Conservation (phyloP, 2,888 invertebrate genomes). For the Octodonta nipae region DNA sequence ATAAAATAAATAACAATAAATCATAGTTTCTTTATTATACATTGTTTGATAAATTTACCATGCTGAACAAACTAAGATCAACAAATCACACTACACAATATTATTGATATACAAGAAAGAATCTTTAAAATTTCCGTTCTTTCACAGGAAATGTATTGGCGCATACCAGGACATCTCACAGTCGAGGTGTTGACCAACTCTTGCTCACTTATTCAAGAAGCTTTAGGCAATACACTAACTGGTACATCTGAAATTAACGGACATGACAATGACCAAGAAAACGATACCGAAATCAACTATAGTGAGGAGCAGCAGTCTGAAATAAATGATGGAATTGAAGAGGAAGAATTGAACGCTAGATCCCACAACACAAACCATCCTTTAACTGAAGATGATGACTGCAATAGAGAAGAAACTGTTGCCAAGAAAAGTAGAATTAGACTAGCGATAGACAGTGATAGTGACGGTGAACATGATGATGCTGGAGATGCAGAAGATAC, state of each 20-base stretch:
- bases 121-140: conserved; percentile 7
- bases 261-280: conserved; percentile 5
- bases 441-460: neutral
- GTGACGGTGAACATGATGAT: conserved; percentile 3
- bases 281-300: no score
- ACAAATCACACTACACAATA: no score
- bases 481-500: neutral
- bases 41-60: no score
- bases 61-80: no score
- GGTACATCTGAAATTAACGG: conserved; percentile 15
- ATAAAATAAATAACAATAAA: no score
- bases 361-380: conserved; percentile 16
- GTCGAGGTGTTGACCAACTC: conserved; percentile 43
- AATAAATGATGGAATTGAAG: conserved; percentile 3
- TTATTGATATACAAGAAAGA: no score
- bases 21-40: no score
- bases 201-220: conserved; percentile 42
- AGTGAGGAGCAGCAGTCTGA: no score
- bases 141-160: conserved; percentile 70
- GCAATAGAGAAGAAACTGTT: neutral
- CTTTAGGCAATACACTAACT: conserved; percentile 38
- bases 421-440: conserved; percentile 1
- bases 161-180: conserved; percentile 57
- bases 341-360: conserved; percentile 2
- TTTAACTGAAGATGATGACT: conserved; percentile 18